phyloP scores from a whole-genome alignment of 2,113 vertebrate species.

The Psettodes erumei region DNA sequence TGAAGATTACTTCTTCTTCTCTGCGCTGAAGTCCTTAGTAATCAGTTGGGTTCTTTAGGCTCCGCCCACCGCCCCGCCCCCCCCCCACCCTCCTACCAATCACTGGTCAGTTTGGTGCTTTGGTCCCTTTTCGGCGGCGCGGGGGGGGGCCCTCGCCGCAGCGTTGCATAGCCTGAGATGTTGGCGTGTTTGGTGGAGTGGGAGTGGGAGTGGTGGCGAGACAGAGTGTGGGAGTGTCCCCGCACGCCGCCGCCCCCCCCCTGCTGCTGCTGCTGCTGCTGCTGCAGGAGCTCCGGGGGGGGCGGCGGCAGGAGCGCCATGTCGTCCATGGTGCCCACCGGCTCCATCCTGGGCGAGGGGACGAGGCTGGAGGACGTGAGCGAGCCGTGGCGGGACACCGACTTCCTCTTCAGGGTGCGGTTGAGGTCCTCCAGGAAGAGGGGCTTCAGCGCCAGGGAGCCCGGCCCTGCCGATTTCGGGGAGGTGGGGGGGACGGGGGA shows the following conservation, averaged over 20 bases:
- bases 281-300: slow-evolving; percentile 91
- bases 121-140: slow-evolving; percentile 97
- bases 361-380: slow-evolving; percentile 87
- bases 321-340: slow-evolving; percentile 95
- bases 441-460: slow-evolving; percentile 88
- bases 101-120: slow-evolving; percentile 96
- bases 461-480: slow-evolving; percentile 84
- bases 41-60: slow-evolving; percentile 50
- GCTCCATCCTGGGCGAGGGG: slow-evolving; percentile 84
- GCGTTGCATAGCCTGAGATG: slow-evolving; percentile 97
- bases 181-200: slow-evolving; percentile 87
- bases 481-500: slow-evolving; percentile 88
- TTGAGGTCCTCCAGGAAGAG: slow-evolving; percentile 98
- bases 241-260: no score
- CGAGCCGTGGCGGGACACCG: slow-evolving; percentile 93
- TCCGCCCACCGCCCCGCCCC: slow-evolving; percentile 19
- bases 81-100: slow-evolving; percentile 86
- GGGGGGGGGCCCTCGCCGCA: slow-evolving; percentile 94
- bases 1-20: slow-evolving; percentile 56
- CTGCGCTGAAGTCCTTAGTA: slow-evolving; percentile 33
- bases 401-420: slow-evolving; percentile 97
- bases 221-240: slow-evolving; percentile 74
- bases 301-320: slow-evolving; percentile 94
- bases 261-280: slow-evolving; percentile 77
- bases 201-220: slow-evolving; percentile 75